Base-by-base conservation (phyloP, 2,888 invertebrate genomes). In the Drosophila pseudotakahashii region DNA sequence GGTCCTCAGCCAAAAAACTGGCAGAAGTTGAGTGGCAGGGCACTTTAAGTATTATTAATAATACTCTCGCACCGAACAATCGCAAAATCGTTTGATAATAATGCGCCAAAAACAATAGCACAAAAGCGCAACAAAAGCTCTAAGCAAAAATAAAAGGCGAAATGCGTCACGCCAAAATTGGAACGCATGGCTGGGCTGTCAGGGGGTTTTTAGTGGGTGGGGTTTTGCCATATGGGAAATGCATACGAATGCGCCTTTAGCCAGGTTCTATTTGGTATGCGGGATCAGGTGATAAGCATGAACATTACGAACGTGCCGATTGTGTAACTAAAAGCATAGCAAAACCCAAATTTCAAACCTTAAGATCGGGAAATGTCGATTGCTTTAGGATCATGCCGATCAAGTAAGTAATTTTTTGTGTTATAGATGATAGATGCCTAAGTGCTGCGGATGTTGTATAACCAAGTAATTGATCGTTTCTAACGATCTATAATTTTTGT, bases 161-260 rank as follows among this genome's bases (percentile, higher is more conserved):
- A 52, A 36, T 73, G 73, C 73, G 71, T 63, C 73, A 71, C 50
- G 26, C 23, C 32, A 39, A 54, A 71, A 51, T 44, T 13, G 39
- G 39, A 52, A 48, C 64, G 63, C 73, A 67, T 63, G 73, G 66
- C 61, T 57, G 52, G 45, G 32, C 47, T 39, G 32, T n/a, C 16
- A 36, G 19, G 14, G 45, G 37, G 13, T 10, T 32, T 23, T 34
- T 11, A 30, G 41, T 19, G 63, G 63, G 63, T 30, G 34, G 36
- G 23, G 67, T 7, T 1, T 13, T n/a, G 23, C 45, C 68, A 14
- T 60, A 63, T 51, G 52, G n/a, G 48, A 62, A 72, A 50, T 77
- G 88, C 81, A 81, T 84, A 81, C 73, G 72, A 81, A 85, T 72
- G 68, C 37, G 52, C 53, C 54, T 59, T 67, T 66, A 60, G 68